Percentiles rank a stretch among this genome's conserved stretches.
Conservation (phyloP, 1,140 invertebrate species). For the Cepaea nemoralis region DNA sequence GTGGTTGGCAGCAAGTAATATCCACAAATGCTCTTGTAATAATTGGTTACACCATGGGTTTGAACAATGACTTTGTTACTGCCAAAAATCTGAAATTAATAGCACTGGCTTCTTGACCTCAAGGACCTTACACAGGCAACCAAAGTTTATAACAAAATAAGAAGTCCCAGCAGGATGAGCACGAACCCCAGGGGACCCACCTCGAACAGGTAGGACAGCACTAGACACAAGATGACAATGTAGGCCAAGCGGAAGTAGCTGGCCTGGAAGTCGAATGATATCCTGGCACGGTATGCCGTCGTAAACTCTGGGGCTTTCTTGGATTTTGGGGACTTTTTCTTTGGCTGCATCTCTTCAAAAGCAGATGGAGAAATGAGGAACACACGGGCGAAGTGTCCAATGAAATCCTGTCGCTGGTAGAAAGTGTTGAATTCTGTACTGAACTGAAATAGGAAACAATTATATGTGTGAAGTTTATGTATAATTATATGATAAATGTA, state of each 20-base stretch:
- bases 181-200: slow-evolving; percentile 29
- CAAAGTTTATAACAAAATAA: slow-evolving; percentile 35
- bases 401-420: slow-evolving; percentile 77
- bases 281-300: slow-evolving; percentile 76
- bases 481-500: too few species aligned
- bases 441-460: slow-evolving; percentile 74
- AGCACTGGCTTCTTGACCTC: neutral
- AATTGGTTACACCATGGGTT: too few species aligned
- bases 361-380: slow-evolving; percentile 77
- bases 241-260: slow-evolving; percentile 77
- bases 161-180: neutral
- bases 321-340: slow-evolving; percentile 74
- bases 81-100: neutral
- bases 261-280: slow-evolving; percentile 80
- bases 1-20: too few species aligned
- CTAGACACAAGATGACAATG: slow-evolving; percentile 55
- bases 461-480: too few species aligned
- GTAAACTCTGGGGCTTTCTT: slow-evolving; percentile 74
- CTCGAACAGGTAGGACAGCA: slow-evolving; percentile 45
- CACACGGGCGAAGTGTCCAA: slow-evolving; percentile 78
- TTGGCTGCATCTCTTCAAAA: slow-evolving; percentile 72
- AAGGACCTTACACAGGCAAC: slow-evolving; percentile 4
- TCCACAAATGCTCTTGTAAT: too few species aligned
- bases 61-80: too few species aligned
- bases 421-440: slow-evolving; percentile 75